Conservation (phyloP, 2,888 invertebrate genomes). For the Patella pellucida region DNA sequence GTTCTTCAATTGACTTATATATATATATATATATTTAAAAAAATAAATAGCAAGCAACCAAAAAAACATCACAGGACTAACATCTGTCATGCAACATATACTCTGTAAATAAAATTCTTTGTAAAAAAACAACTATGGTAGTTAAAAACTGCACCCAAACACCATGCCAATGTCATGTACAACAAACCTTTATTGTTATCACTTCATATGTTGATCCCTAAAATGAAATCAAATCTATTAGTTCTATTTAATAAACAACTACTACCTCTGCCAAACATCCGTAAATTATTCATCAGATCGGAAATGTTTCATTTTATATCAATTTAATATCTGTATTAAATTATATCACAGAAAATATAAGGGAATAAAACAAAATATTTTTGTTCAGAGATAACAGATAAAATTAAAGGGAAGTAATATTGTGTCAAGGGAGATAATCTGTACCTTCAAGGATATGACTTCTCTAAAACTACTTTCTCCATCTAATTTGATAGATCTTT, state of each 20-base stretch:
- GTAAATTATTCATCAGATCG: no score
- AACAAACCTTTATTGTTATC: conserved; percentile 55
- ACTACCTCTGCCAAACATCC: no score
- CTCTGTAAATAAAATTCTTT: conserved; percentile 9
- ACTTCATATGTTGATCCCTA: conserved; percentile 54
- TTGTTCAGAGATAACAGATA: background rate
- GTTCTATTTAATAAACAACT: background rate
- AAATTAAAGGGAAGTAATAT: conserved; percentile 12
- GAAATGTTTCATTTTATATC: no score
- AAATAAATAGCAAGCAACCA: background rate
- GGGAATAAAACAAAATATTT: background rate
- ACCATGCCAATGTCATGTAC: background rate
- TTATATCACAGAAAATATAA: background rate
- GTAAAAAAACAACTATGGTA: background rate
- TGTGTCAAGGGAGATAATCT: conserved; percentile 15
- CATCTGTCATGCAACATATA: background rate
- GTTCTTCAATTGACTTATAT: background rate
- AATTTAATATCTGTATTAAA: background rate
- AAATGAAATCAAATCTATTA: conserved; percentile 14
- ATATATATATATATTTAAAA: background rate
- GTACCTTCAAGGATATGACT: conserved; percentile 32
- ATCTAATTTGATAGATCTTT: conserved; percentile 32
- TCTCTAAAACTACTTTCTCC: conserved; percentile 24
- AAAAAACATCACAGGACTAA: background rate
- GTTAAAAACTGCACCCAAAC: background rate